Evolutionary conservation across 2,888 invertebrate genomes (phyloP).

Genomic region (Himalopsyche anomala): DNA sequence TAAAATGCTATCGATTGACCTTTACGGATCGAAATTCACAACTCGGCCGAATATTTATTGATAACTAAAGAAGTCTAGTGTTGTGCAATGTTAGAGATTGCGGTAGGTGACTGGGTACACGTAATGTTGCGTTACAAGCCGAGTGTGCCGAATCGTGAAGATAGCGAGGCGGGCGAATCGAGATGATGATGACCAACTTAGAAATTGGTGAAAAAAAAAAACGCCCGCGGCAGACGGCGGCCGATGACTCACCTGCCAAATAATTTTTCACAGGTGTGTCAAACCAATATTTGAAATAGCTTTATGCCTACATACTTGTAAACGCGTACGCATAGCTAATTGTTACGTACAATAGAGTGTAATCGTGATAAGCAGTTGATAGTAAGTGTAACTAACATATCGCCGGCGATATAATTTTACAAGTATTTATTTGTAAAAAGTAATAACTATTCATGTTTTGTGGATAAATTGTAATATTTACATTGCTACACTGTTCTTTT

Average conservation of each 20-base stretch:
- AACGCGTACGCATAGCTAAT: too few relatives aligned
- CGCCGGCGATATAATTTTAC: too few relatives aligned
- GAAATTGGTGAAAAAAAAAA: slow-evolving; percentile 20
- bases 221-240: slow-evolving; percentile 13
- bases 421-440: too few relatives aligned
- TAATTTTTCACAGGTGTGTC: slow-evolving; percentile 13
- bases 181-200: slow-evolving; percentile 30
- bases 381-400: too few relatives aligned
- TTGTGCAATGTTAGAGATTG: neutral
- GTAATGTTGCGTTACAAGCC: neutral
- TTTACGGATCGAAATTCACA: neutral
- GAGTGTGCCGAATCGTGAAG: neutral
- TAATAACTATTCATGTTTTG: too few relatives aligned
- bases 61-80: neutral
- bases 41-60: neutral
- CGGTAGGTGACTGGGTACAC: neutral
- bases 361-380: too few relatives aligned
- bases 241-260: slow-evolving; percentile 20
- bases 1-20: neutral
- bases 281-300: neutral
- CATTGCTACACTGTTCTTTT: too few relatives aligned
- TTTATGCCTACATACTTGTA: too few relatives aligned
- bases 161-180: slow-evolving; percentile 11
- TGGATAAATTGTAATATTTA: too few relatives aligned
- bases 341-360: too few relatives aligned